Conservation (phyloP, 1,140 invertebrate genomes). For the Popillia japonica region DNA sequence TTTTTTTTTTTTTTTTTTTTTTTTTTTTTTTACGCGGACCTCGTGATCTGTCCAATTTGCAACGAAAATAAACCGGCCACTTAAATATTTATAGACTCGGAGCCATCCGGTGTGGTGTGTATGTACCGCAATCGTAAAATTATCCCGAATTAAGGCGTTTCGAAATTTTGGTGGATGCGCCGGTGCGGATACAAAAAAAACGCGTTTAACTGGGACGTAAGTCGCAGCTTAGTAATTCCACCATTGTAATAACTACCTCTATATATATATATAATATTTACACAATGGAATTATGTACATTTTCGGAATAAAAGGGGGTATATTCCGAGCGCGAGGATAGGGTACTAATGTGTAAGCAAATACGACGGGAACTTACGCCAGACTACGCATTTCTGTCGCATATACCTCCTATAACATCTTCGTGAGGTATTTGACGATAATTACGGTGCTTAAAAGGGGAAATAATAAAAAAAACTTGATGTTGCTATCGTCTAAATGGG, state of each 20-base stretch:
- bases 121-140: conserved; percentile 1
- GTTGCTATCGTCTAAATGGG: too few species aligned
- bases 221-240: not conserved
- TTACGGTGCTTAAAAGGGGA: not conserved
- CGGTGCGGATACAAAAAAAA: not conserved
- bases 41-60: too few species aligned
- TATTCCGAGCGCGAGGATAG: too few species aligned
- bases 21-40: too few species aligned
- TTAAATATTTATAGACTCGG: too few species aligned
- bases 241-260: not conserved
- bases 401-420: not conserved
- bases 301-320: too few species aligned
- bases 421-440: not conserved
- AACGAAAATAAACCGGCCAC: too few species aligned
- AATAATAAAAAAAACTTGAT: not conserved
- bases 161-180: too few species aligned
- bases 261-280: not conserved
- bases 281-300: not conserved
- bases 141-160: too few species aligned
- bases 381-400: too few species aligned
- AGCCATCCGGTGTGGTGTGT: too few species aligned
- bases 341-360: not conserved
- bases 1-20: too few species aligned
- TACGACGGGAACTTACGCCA: not conserved
- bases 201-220: not conserved